These are phyloP conservation scores for Caenorhabditis sp. DNA, from an alignment of 2,888 invertebrate species.

Conservation along the genomic window DNA sequence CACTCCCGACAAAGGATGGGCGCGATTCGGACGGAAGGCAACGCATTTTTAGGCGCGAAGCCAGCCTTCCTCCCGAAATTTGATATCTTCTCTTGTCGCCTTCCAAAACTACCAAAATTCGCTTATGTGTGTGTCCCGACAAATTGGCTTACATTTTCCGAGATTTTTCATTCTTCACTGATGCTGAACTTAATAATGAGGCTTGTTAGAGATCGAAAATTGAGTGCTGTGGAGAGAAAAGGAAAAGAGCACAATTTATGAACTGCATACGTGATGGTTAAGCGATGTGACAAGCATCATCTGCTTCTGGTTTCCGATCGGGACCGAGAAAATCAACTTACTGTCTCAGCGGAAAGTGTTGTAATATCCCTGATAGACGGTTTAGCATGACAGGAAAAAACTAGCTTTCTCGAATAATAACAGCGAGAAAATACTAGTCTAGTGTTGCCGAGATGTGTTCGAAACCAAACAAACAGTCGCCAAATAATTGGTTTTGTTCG, in stretches of 20 bases:
- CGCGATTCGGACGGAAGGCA: constrained; percentile 34
- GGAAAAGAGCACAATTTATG: constrained; percentile 21
- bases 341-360: constrained; percentile 27
- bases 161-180: too few species aligned
- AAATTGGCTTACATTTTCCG: too few species aligned
- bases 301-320: constrained; percentile 6
- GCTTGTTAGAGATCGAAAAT: neutral
- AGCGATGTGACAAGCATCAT: constrained; percentile 26
- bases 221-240: neutral
- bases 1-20: constrained; percentile 51
- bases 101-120: constrained; percentile 18
- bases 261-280: constrained; percentile 30
- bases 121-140: constrained; percentile 9
- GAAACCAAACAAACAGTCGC: constrained; percentile 40
- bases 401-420: neutral
- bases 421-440: constrained; percentile 15
- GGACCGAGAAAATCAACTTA: constrained; percentile 37
- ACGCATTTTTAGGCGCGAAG: constrained; percentile 37
- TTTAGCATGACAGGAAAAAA: constrained; percentile 12
- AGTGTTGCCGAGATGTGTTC: constrained; percentile 9
- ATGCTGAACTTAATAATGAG: too few species aligned
- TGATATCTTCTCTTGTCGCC: constrained; percentile 35
- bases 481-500: constrained; percentile 43
- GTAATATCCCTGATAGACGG: constrained; percentile 15
- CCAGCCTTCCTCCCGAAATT: constrained; percentile 11